A percentile compares a stretch with the other conserved stretches of the same genome.
Conservation (phyloP, 2,888 invertebrate genomes). For the Acanthosepion lycidas region DNA sequence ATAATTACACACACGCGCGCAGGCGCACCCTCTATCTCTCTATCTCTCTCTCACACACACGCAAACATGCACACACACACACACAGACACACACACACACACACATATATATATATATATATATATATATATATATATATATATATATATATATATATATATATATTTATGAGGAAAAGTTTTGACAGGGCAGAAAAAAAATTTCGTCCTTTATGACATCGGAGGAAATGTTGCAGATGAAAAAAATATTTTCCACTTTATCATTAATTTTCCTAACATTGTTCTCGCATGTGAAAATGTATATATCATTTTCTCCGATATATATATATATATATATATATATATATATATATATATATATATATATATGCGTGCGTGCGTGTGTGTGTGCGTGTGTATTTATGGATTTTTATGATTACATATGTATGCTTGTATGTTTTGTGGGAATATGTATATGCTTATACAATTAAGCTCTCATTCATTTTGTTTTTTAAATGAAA, state of each 20-base stretch:
- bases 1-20: no score
- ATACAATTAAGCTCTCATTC: not conserved
- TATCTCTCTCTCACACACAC: not conserved
- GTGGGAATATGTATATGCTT: not conserved
- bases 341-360: not conserved
- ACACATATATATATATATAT: no score
- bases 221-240: no score
- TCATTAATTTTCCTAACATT: no score
- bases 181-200: no score
- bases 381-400: not conserved
- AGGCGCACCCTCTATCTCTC: no score
- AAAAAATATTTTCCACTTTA: no score
- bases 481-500: no score
- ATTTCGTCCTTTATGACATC: no score
- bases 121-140: no score
- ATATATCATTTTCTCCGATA: not conserved
- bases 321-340: conserved; percentile 17
- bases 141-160: not conserved
- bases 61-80: not conserved
- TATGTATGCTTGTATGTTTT: not conserved
- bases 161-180: not conserved
- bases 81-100: not conserved
- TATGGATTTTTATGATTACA: not conserved
- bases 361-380: not conserved
- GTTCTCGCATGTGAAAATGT: no score